Percentiles rank a stretch among this genome's conserved stretches.
These are phyloP conservation scores for Mobula hypostoma DNA, from an alignment of 2,113 vertebrate genomes.

Conservation along the genomic window DNA sequence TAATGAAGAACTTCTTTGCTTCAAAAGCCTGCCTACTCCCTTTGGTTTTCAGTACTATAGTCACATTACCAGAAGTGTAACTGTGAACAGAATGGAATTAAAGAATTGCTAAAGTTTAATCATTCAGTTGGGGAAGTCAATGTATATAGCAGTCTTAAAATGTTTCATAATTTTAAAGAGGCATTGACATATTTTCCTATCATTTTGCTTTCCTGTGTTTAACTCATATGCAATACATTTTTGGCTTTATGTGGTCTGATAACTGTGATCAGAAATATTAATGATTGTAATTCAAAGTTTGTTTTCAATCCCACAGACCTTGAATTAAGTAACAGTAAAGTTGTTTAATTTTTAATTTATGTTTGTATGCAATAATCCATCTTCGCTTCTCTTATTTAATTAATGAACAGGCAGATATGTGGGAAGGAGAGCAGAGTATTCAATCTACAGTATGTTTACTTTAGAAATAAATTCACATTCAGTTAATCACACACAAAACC, in stretches of 20 bases:
- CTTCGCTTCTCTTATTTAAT: not conserved
- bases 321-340: not conserved
- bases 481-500: not conserved
- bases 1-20: not conserved
- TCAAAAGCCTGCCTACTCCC: not conserved
- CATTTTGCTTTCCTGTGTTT: not conserved
- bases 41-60: not conserved
- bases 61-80: not conserved
- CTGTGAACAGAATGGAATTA: not conserved
- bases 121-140: not conserved
- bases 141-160: not conserved
- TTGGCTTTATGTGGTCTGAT: not conserved
- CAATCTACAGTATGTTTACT: no score
- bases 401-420: not conserved
- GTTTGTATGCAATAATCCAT: not conserved
- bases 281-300: not conserved
- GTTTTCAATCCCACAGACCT: not conserved
- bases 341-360: constrained; percentile 11
- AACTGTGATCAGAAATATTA: not conserved
- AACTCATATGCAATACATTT: not conserved
- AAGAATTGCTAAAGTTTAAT: not conserved
- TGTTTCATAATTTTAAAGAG: not conserved
- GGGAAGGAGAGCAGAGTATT: not conserved
- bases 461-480: not conserved
- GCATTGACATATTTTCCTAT: not conserved